Evolutionary conservation across 2,888 invertebrate species (phyloP).

Genomic region (Pelosia muscerda): DNA sequence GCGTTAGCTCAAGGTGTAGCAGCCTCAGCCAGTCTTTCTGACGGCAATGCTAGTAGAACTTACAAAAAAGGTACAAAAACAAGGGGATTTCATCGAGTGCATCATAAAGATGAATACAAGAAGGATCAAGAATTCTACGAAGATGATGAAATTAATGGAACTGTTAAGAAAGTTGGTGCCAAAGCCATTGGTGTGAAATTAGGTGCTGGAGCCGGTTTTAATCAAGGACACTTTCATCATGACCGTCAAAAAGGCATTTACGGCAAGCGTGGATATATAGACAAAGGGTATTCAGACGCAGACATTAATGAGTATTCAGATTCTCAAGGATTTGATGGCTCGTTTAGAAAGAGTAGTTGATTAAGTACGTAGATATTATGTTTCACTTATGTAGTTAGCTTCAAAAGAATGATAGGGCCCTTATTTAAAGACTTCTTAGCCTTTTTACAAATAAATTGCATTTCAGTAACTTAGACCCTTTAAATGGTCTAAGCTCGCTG

Average conservation of each 20-base stretch:
- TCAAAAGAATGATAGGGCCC: no score
- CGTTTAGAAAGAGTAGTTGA: slow-evolving; percentile 61
- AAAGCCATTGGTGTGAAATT: slow-evolving; percentile 79
- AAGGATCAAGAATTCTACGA: slow-evolving; percentile 87
- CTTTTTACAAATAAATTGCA: slow-evolving; percentile 7
- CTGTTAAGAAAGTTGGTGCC: slow-evolving; percentile 81
- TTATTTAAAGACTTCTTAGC: not conserved
- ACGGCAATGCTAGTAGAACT: slow-evolving; percentile 78
- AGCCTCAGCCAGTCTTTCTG: slow-evolving; percentile 72
- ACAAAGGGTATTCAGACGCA: slow-evolving; percentile 83
- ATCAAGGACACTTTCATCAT: slow-evolving; percentile 73
- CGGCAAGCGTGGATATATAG: slow-evolving; percentile 81
- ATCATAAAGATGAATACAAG: slow-evolving; percentile 88
- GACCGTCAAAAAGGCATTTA: slow-evolving; percentile 78
- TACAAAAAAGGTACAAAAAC: slow-evolving; percentile 87
- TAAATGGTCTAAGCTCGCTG: not conserved
- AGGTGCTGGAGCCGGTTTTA: slow-evolving; percentile 75
- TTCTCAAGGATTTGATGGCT: slow-evolving; percentile 76
- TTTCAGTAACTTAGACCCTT: not conserved
- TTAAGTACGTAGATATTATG: not conserved
- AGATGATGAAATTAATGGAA: slow-evolving; percentile 84
- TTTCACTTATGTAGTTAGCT: no score
- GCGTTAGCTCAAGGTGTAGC: slow-evolving; percentile 73
- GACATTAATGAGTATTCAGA: slow-evolving; percentile 79
- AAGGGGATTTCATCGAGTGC: slow-evolving; percentile 86